Percentiles rank a stretch among this genome's conserved stretches.
Evolutionary conservation across 2,113 vertebrate genomes (phyloP).

Genomic region (Crotalus tigris): DNA sequence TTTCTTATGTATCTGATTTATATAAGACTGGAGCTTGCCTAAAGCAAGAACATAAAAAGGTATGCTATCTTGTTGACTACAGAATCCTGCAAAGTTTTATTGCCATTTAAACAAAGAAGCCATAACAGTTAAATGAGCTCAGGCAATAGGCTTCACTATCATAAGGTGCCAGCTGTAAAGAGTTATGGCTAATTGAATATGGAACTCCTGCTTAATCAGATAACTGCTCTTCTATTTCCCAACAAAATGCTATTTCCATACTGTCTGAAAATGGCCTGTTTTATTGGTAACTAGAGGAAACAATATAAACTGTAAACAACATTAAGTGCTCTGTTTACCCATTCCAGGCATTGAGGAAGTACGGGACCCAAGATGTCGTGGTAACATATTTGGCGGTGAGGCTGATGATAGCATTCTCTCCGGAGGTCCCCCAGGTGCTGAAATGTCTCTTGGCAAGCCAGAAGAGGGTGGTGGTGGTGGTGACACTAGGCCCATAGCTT

Average conservation of each 20-base stretch:
- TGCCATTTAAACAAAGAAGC: constrained; percentile 85
- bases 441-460: constrained; percentile 72
- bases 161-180: constrained; percentile 83
- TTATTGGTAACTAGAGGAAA: constrained; percentile 85
- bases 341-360: constrained; percentile 88
- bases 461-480: constrained; percentile 57
- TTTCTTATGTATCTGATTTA: constrained; percentile 68
- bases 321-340: constrained; percentile 89
- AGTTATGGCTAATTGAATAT: constrained; percentile 87
- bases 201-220: constrained; percentile 83
- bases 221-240: constrained; percentile 81
- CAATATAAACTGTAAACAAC: constrained; percentile 84
- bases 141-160: constrained; percentile 81
- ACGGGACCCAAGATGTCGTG: constrained; percentile 82
- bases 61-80: constrained; percentile 76
- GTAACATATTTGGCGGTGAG: constrained; percentile 80
- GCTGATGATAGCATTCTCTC: constrained; percentile 78
- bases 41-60: constrained; percentile 78
- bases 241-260: constrained; percentile 83
- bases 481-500: constrained; percentile 63
- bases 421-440: constrained; percentile 85
- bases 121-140: constrained; percentile 82
- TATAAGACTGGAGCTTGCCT: constrained; percentile 69
- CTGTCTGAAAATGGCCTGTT: constrained; percentile 75
- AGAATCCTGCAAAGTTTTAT: constrained; percentile 82